Evolutionary conservation across 2,797 vertebrate species (phyloP).

Genomic region (Poecilia picta): DNA sequence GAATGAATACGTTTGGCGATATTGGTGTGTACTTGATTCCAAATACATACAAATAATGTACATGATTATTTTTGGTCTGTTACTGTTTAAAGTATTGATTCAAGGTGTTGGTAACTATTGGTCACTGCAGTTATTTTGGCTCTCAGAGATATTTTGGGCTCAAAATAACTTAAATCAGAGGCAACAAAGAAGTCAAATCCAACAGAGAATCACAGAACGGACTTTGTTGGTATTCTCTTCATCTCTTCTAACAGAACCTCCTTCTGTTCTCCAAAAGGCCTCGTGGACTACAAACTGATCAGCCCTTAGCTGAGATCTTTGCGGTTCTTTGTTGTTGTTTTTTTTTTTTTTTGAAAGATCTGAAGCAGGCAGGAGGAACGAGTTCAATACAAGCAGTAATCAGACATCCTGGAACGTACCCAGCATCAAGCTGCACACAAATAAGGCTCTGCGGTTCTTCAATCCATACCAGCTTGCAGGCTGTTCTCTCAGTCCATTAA

Average conservation of each 20-base stretch:
- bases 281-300: not conserved
- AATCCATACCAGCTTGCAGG: not conserved
- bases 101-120: not conserved
- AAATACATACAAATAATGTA: not conserved
- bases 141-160: not conserved
- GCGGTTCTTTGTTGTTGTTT: not conserved
- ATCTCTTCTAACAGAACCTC: not conserved
- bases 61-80: not conserved
- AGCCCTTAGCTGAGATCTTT: not conserved
- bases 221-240: not conserved
- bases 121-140: not conserved
- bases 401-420: not conserved
- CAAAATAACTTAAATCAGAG: not conserved
- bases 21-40: not conserved
- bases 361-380: not conserved
- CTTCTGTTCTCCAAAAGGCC: not conserved
- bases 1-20: not conserved
- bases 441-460: not conserved
- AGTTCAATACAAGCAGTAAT: not conserved
- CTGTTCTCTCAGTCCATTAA: constrained; percentile 1
- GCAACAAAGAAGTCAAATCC: not conserved
- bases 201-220: not conserved
- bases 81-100: not conserved
- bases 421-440: not conserved
- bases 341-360: not conserved